Evolutionary conservation across 2,797 vertebrate genomes (phyloP).

Genomic region (Luscinia megarhynchos): DNA sequence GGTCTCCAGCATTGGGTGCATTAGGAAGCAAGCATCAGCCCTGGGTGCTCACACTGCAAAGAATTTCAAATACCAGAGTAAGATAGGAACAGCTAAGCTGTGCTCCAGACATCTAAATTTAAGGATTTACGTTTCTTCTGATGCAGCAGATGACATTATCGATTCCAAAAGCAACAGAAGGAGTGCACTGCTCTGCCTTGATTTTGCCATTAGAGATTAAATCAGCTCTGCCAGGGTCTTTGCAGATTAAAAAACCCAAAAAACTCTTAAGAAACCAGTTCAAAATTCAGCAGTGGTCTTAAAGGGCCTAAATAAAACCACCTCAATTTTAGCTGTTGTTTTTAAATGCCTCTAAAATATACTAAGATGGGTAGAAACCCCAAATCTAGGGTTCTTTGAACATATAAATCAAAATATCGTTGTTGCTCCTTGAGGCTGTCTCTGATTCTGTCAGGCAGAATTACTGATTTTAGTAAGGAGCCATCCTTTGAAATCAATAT

Average conservation of each 20-base stretch:
- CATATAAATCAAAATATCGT: background rate
- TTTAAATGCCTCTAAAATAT: background rate
- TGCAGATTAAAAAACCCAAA: background rate
- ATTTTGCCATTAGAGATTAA: constrained; percentile 35
- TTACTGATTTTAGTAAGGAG: background rate
- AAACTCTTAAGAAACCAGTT: background rate
- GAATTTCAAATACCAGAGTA: background rate
- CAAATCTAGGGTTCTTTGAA: background rate
- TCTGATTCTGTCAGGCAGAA: constrained; percentile 12
- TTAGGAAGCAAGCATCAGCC: background rate
- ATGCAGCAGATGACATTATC: background rate
- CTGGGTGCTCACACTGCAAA: background rate
- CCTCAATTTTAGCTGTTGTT: background rate
- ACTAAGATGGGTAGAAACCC: background rate
- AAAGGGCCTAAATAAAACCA: background rate
- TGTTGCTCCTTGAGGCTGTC: background rate
- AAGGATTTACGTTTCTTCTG: constrained; percentile 6
- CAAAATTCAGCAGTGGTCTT: background rate
- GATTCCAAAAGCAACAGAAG: constrained; percentile 40
- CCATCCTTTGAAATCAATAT: background rate
- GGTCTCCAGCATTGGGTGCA: background rate
- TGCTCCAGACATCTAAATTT: constrained; percentile 28
- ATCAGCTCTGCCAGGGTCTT: background rate
- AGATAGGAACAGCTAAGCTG: constrained; percentile 6
- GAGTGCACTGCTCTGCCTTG: background rate